These are phyloP conservation scores for Noctua janthe DNA, from an alignment of 2,888 invertebrate genomes.

Conservation along the genomic window DNA sequence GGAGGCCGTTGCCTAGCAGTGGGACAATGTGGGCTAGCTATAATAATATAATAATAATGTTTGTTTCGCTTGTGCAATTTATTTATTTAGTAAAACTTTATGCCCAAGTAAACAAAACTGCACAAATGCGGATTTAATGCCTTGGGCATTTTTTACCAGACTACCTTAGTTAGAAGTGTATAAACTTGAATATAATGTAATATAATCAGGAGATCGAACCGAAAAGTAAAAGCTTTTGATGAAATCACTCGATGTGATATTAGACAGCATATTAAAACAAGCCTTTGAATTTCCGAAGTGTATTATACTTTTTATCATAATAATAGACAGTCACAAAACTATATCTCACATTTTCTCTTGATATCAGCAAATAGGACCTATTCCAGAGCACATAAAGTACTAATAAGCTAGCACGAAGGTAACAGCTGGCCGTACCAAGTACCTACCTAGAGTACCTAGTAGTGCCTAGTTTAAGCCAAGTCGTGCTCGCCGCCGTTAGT, in stretches of 20 bases:
- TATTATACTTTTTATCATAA: background rate
- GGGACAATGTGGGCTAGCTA: too few species aligned
- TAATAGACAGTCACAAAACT: background rate
- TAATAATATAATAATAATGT: too few species aligned
- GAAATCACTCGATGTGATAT: background rate
- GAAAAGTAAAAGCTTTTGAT: conserved; percentile 2
- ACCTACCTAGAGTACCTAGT: conserved; percentile 24
- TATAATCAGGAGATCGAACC: background rate
- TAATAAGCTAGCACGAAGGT: conserved; percentile 30
- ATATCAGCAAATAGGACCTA: conserved; percentile 5
- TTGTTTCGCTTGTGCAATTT: conserved; percentile 10
- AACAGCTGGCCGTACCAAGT: conserved; percentile 56
- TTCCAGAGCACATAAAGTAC: conserved; percentile 32
- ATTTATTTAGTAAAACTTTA: background rate
- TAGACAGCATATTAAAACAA: background rate
- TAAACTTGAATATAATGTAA: background rate
- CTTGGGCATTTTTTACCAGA: background rate
- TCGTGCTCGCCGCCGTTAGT: conserved; percentile 51
- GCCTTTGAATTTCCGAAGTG: background rate
- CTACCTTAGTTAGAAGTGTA: background rate
- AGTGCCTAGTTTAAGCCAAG: conserved; percentile 40
- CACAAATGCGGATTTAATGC: background rate
- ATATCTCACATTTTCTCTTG: background rate
- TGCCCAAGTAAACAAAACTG: background rate
- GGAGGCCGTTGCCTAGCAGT: too few species aligned